Evolutionary conservation across 2,888 invertebrate species (phyloP).

Genomic region (Chymomyza amoena): DNA sequence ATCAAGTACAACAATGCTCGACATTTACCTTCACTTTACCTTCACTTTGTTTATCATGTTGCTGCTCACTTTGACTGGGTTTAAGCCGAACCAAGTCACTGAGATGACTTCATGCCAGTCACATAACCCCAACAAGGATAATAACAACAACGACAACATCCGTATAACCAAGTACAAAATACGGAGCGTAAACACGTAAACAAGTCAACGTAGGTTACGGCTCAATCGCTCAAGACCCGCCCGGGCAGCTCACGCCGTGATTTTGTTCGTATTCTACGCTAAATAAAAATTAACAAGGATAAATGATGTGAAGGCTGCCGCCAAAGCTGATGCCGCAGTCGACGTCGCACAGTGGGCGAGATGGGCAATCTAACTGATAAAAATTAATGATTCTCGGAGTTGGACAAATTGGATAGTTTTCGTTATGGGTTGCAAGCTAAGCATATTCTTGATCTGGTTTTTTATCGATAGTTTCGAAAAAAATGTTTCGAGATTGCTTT

Average conservation of each 20-base stretch:
- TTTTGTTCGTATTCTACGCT: slow-evolving; percentile 43
- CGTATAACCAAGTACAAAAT: slow-evolving; percentile 30
- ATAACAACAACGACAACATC: slow-evolving; percentile 5
- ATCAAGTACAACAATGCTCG: slow-evolving; percentile 13
- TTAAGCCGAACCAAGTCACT: neutral
- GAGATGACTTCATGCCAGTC: slow-evolving; percentile 34
- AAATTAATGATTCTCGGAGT: too few relatives aligned
- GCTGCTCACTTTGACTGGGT: neutral
- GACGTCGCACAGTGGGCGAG: neutral
- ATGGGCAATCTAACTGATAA: too few relatives aligned
- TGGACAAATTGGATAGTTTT: too few relatives aligned
- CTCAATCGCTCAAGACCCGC: slow-evolving; percentile 58
- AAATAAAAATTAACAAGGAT: slow-evolving; percentile 74
- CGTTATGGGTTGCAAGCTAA: too few relatives aligned
- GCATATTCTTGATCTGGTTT: too few relatives aligned
- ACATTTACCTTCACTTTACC: neutral
- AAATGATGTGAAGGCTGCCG: slow-evolving; percentile 68
- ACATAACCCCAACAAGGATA: neutral
- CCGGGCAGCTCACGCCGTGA: slow-evolving; percentile 32
- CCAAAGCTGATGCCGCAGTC: slow-evolving; percentile 25
- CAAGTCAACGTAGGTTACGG: slow-evolving; percentile 63
- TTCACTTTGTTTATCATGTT: neutral
- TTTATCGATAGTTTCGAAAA: too few relatives aligned
- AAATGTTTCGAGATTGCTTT: too few relatives aligned
- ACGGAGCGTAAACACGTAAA: slow-evolving; percentile 48